Evolutionary conservation across 2,113 vertebrate genomes (phyloP).

Genomic region (Chaetodon auriga): DNA sequence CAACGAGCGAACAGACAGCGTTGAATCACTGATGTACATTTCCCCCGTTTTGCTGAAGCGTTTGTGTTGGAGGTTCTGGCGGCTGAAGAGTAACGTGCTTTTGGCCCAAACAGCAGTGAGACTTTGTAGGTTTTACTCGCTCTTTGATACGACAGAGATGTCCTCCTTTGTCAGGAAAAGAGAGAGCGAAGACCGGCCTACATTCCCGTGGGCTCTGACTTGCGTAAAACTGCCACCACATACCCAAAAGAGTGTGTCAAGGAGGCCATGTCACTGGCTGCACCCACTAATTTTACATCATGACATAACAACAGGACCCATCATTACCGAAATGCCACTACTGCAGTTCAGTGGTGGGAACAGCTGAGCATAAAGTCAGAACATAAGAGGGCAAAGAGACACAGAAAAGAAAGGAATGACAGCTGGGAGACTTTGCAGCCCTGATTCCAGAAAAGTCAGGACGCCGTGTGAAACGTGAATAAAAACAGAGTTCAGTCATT

Average conservation of each 20-base stretch:
- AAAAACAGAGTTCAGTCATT: no score
- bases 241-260: constrained; percentile 48
- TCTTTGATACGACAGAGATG: neutral
- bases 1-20: no score
- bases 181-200: constrained; percentile 42
- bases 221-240: constrained; percentile 65
- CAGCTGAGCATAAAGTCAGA: neutral
- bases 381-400: neutral
- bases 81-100: neutral
- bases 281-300: constrained; percentile 61
- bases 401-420: neutral
- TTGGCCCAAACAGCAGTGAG: neutral
- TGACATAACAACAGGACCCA: constrained; percentile 61
- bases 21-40: neutral
- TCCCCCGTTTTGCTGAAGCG: no score
- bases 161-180: neutral
- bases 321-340: constrained; percentile 66
- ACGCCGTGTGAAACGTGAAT: no score
- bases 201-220: constrained; percentile 52
- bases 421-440: neutral
- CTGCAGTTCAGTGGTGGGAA: constrained; percentile 33
- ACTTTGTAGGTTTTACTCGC: neutral
- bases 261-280: constrained; percentile 57
- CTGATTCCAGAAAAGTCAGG: no score
- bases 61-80: neutral